Evolutionary conservation across 1,140 invertebrate genomes (phyloP), one percentile per base, ranked within the genome.

Genomic region (Papilio machaon): DNA sequence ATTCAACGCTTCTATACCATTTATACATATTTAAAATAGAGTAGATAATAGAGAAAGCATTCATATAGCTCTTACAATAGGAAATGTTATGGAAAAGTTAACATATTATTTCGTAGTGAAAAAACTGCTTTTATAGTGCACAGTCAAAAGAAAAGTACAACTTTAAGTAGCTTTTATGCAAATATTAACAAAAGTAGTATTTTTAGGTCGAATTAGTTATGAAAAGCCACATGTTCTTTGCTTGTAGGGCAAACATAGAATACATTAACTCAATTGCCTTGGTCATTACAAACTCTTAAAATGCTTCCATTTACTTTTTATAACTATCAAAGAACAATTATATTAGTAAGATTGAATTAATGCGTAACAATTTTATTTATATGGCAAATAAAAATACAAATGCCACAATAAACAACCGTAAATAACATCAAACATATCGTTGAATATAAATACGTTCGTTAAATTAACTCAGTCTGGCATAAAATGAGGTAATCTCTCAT

Each of bases 401-500:
- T 30, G 30, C 9, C 23, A 70, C 15, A 35, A 35, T 70, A 70
- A 15, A 35, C 30, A 70, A 1, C 13, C 30, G 30, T 70, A 35
- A 35, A 67, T 38, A 70, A 35, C 64, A 70, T 70, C 64, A 78
- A 54, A 60, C 52, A 78, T 58, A 43, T 78, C 35, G 35, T 58
- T 30, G 13, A 60, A 79, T 46, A 76, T 35, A 58, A 78, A 78
- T 17, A 67, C 60, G 60, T 52, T 79, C 77, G 77, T 79, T 67
- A 79, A 79, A 67, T 79, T 30, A 79, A 47, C 58, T n/a, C 38
- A 67, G 35, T 79, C 58, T 67, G 54, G 58, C 46, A 79, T 67
- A 60, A 47, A 79, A 79, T 79, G 35, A 64, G 77, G 60, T 67
- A 79, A 79, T 79, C 77, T 79, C 54, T 79, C 58, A 79, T 67